phyloP scores from a whole-genome alignment of 2,113 vertebrate species.

The Corythornis vintsioides region DNA sequence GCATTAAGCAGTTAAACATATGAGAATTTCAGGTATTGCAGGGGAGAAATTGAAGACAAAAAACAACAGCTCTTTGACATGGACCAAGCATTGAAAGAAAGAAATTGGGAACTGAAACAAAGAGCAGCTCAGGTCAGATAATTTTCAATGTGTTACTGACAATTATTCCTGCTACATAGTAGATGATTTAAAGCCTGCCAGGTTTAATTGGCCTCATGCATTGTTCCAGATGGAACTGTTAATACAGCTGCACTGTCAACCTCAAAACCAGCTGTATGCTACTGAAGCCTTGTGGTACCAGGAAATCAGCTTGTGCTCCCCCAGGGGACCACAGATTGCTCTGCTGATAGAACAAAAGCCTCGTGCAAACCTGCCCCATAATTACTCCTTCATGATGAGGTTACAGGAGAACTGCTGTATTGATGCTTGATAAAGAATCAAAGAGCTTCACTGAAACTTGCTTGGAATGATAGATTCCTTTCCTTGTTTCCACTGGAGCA shows the following conservation, averaged over 20 bases:
- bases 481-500: background rate
- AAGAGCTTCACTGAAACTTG: background rate
- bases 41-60: slow-evolving; percentile 88
- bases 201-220: background rate
- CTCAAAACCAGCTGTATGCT: background rate
- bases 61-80: slow-evolving; percentile 88
- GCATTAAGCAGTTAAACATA: background rate
- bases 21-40: slow-evolving; percentile 82
- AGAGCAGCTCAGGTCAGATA: slow-evolving; percentile 88
- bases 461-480: background rate
- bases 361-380: background rate
- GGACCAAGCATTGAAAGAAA: slow-evolving; percentile 89
- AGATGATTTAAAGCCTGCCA: background rate
- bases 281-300: background rate
- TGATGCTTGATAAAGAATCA: background rate
- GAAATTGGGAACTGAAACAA: slow-evolving; percentile 93
- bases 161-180: background rate
- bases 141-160: background rate
- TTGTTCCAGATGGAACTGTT: background rate
- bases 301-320: background rate
- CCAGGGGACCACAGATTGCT: background rate
- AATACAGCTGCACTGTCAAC: background rate
- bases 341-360: background rate
- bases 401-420: background rate
- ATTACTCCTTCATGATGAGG: background rate